Evolutionary conservation across 2,797 vertebrate genomes (phyloP), one percentile per base, ranked within the genome.

Genomic region (Spinus pinus): DNA sequence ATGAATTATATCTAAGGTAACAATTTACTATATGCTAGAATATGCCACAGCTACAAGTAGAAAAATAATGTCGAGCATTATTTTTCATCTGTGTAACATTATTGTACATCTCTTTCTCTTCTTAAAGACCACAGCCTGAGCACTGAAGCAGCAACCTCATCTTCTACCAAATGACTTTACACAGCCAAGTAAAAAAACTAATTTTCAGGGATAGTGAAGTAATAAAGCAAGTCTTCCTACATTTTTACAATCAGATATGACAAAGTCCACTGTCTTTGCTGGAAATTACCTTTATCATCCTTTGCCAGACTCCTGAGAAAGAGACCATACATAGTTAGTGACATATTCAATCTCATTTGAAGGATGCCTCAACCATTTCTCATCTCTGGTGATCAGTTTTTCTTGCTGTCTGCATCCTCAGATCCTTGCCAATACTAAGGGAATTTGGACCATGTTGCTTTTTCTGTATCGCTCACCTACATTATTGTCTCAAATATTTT

Each of bases 131-230:
- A 58, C 86, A 96, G 53, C 58, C 79, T 60, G 75, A 94, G 81
- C 94, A 92, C 78, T 90, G 91, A 95, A 93, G 94, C 83, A 91
- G 77, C 74, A 96, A 95, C 54, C 60, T 92, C 91, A 93, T 96
- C 91, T 88, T 90, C 78, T 65, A 87, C 64, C 56, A 95, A 97
- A 96, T 93, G 79, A 90, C 81, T 96, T 95, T 94, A 88, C 79
- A 79, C 71, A 96, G 88, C 77, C 85, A 88, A 93, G 91, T 65
- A 97, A 96, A 92, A 94, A 80, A 96, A 83, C 50, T 87, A 93
- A 96, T 95, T 97, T 95, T 77, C 93, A 87, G 60, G 57, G 37
- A 86, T n/a, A 95, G 67, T 65, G 54, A 96, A 94, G 69, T 97
- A 86, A 93, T 78, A 96, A 93, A 71, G 73, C 54, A 92, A 88